These are phyloP conservation scores for Acleris sparsana DNA, from an alignment of 2,888 invertebrate genomes.

Conservation along the genomic window DNA sequence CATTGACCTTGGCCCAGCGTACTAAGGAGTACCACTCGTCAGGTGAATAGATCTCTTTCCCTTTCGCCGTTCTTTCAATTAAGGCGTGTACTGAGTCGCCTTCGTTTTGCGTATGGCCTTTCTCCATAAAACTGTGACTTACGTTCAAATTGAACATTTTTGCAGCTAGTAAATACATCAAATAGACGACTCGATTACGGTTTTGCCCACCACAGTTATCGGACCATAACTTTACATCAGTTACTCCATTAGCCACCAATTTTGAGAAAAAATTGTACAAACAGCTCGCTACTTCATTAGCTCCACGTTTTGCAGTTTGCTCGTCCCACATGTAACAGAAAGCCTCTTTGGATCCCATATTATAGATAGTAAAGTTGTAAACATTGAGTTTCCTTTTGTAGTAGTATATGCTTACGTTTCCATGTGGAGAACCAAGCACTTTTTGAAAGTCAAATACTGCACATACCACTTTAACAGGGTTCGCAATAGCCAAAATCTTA, in stretches of 20 bases:
- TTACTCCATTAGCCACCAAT: constrained; percentile 8
- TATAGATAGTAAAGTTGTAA: constrained; percentile 16
- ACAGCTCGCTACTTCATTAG: constrained; percentile 17
- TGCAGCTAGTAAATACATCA: constrained; percentile 17
- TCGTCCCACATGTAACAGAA: constrained; percentile 21
- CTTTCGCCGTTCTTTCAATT: constrained; percentile 16
- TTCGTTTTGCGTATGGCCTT: constrained; percentile 19
- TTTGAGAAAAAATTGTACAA: constrained; percentile 12
- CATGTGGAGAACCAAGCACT: no score
- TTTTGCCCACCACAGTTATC: constrained; percentile 22
- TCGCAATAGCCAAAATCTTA: no score
- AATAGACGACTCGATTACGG: constrained; percentile 18
- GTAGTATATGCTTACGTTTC: constrained; percentile 3
- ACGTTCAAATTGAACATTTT: constrained; percentile 1
- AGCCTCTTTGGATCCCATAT: constrained; percentile 21
- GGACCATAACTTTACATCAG: constrained; percentile 14
- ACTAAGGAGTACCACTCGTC: constrained; percentile 16
- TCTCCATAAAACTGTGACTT: no score
- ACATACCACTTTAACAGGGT: neutral
- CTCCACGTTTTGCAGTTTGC: constrained; percentile 10
- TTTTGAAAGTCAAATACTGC: neutral
- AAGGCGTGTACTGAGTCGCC: constrained; percentile 18
- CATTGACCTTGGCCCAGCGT: constrained; percentile 11
- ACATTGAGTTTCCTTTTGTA: constrained; percentile 16
- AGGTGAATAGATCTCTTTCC: constrained; percentile 15